Evolutionary conservation across 2,113 vertebrate species (phyloP), one percentile per base, ranked within the genome.

Genomic region (Nettapus auritus): DNA sequence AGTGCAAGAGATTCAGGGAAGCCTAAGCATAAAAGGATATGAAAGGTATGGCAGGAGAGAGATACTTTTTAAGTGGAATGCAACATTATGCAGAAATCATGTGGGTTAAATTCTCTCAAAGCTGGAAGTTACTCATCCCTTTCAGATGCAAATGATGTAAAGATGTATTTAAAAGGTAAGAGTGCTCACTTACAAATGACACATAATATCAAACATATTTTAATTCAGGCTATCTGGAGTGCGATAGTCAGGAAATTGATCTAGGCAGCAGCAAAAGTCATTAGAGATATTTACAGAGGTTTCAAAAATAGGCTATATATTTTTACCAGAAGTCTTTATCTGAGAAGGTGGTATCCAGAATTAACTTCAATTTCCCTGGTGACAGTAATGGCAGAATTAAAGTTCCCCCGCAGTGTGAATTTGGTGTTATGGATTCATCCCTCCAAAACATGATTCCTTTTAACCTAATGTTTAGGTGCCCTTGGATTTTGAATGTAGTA

Each of bases 121-220:
- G 82, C 94, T 95, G 90, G 95, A 97, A 97, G 97, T 97, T 95
- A 95, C 86, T 96, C 88, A 97, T 86, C 87, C 86, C 86, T 98
- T 98, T 98, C 97, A 98, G 98, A 98, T 98, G 97, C 96, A 98
- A 98, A 98, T 97, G 36, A 93, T 89, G 87, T 85, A 83, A 97
- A 97, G 90, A 85, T 90, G 59, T 91, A 74, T 92, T 91, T 96
- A 90, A 88, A 96, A 97, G 95, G 88, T 97, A 97, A 96, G 96
- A 94, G 60, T 88, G 82, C 76, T 97, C 90, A 87, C 95, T 96
- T 96, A 63, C 91, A 93, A 95, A 91, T 95, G 89, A 78, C 94
- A 92, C 28, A 64, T 91, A 95, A 69, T 80, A 89, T 92, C 73
- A 90, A 96, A 89, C 56, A 62, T 83, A 87, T 82, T 97, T 96